Percentiles rank a stretch among this genome's conserved stretches.
phyloP scores from a whole-genome alignment of 2,113 vertebrate species.

The Python bivittatus region DNA sequence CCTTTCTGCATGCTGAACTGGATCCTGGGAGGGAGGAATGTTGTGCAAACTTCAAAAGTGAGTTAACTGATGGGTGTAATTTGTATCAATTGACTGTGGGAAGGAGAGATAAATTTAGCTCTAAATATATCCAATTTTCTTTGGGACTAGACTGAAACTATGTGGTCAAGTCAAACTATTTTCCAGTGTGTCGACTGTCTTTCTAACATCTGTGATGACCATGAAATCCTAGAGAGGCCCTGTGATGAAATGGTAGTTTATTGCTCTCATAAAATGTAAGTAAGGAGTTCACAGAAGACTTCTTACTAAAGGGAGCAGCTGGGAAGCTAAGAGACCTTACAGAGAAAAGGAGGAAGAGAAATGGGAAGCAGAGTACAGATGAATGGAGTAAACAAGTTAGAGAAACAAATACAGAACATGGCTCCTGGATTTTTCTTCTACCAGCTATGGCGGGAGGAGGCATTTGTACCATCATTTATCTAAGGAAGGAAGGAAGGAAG shows the following conservation, averaged over 20 bases:
- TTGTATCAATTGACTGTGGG: not conserved
- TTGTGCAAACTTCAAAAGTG: not conserved
- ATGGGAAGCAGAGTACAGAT: not conserved
- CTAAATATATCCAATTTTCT: not conserved
- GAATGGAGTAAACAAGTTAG: not conserved
- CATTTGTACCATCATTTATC: not conserved
- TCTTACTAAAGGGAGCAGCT: not conserved
- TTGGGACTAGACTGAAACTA: not conserved
- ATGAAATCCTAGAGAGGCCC: not conserved
- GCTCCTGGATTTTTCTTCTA: not conserved
- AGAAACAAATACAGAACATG: not conserved
- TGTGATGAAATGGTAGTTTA: not conserved
- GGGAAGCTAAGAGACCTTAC: not conserved
- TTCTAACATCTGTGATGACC: not conserved
- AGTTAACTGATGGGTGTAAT: not conserved
- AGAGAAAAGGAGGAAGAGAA: not conserved
- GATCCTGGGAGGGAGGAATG: not conserved
- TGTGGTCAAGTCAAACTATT: not conserved
- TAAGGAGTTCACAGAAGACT: not conserved
- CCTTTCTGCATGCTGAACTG: not conserved
- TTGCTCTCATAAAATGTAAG: not conserved
- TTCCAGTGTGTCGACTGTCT: not conserved
- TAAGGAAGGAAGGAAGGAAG: not conserved
- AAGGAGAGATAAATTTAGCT: not conserved
- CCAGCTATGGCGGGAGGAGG: not conserved